Conservation (phyloP, 2,888 invertebrate genomes). For the Parnassius mnemosyne region DNA sequence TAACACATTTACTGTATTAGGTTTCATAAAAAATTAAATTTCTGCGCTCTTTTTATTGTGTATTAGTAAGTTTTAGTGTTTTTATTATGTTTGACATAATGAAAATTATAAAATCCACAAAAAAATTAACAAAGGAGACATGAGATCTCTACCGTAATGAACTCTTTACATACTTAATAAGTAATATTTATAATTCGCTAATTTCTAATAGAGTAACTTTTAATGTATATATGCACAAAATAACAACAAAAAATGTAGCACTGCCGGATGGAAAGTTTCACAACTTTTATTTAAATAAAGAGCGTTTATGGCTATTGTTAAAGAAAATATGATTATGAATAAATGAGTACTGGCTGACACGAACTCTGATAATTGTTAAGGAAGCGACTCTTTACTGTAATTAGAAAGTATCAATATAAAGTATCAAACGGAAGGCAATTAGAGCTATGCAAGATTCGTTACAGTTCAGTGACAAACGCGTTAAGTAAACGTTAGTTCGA, state of each 20-base stretch:
- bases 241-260: conserved; percentile 9
- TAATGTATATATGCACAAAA: background rate
- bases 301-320: background rate
- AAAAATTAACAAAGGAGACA: too few species aligned
- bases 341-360: conserved; percentile 2
- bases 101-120: too few species aligned
- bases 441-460: too few species aligned
- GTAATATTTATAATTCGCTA: background rate
- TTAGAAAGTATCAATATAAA: conserved; percentile 24
- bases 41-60: too few species aligned
- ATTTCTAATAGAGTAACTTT: background rate
- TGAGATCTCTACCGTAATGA: too few species aligned
- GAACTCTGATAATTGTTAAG: conserved; percentile 11
- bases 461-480: too few species aligned
- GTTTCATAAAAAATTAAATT: too few species aligned
- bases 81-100: too few species aligned
- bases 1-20: too few species aligned
- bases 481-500: too few species aligned
- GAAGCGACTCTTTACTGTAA: conserved; percentile 12
- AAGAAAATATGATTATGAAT: background rate
- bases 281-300: conserved; percentile 14
- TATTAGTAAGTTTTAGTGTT: too few species aligned
- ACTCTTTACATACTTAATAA: background rate
- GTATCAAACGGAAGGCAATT: background rate
- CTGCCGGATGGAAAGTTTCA: conserved; percentile 11